Base-by-base conservation (phyloP, 2,888 invertebrate genomes). In the Idaea dimidiata region DNA sequence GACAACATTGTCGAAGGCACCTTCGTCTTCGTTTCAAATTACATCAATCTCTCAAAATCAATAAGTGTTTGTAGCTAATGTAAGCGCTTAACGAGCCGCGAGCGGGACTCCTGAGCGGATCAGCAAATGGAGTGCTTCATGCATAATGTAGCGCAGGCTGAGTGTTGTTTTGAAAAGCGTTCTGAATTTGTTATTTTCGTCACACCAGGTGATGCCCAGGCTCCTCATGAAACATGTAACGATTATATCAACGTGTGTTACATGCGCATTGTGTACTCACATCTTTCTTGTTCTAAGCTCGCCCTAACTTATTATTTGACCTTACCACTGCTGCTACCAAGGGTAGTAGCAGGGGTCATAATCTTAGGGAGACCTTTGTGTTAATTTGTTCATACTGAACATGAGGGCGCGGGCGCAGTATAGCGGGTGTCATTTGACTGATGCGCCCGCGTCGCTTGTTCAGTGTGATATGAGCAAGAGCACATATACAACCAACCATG, bases 81-180 rank as follows among this genome's bases (percentile, higher is more conserved):
- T 91, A 90, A 85, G 89, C 89, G 89, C 88, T 89, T 91, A 91
- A 91, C 91, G 91, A 91, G 90, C 87, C 91, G 87, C 88, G 90
- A 87, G 86, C 85, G 87, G 88, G 87, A 85, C 87, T 88, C 83
- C 83, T 89, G 91, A 92, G 91, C 90, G 89, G 91, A 91, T 91
- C 89, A 89, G 86, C 90, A 91, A 91, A 91, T 91, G 91, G 91
- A 92, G 91, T 91, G 91, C 88, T 87, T 91, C 91, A 91, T 92
- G 89, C 91, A 92, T 92, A 90, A 92, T 92, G 92, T 89, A 92
- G 86, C 84, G 77, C 81, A 78, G 83, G 78, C 89, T 88, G 91
- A 90, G 89, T 89, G 91, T 90, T 91, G 92, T 91, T 91, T 91
- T 90, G 88, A 90, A 91, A 89, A 90, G 89, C 90, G 86, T 91